Base-by-base conservation (phyloP, 2,113 vertebrate species). In the Pavo muticus region DNA sequence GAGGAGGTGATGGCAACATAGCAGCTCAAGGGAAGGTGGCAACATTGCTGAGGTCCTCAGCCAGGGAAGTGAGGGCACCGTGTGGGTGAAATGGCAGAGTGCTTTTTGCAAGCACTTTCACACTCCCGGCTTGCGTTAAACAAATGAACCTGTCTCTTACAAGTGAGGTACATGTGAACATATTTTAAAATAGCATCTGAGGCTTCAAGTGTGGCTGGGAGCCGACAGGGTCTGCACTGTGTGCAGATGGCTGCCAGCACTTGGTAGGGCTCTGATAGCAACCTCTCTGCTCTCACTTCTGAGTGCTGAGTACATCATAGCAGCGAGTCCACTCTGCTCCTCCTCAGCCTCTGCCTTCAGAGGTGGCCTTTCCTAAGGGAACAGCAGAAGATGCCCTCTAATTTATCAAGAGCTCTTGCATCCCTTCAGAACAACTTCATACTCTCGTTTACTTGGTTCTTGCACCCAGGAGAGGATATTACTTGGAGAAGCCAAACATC, bases 91-190 rank as follows among this genome's bases (percentile, higher is more conserved):
- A 81, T 69, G 63, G 73, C 80, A 75, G 72, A 80, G 57, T 52
- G 76, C 60, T 87, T 20, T 87, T 93, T 84, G 86, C 73, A 84
- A 81, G 37, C 76, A 64, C 47, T 77, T 88, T 84, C 69, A 64
- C 88, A 20, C 69, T 94, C 44, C 69, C 0, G 2, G 52, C 73
- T 87, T 84, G 83, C 5, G 61, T 88, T 44, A 88, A 95, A 87
- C 83, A 81, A 90, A 81, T 4, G 39, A 95, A 90, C 78, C 90
- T 90, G 39, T 65, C 90, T 87, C 52, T 81, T 35, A 71, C 47
- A 52, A 69, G 52, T 0, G 1, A 6, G 6, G 32, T 91, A 32
- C 60, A 50, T 24, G 47, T 21, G 47, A 80, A 68, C 7, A 17
- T 56, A 13, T 52, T 84, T 52, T 70, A 71, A 93, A 90, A 93